These are phyloP conservation scores for Emydocephalus ijimae DNA, from an alignment of 2,113 vertebrate genomes.

Conservation along the genomic window DNA sequence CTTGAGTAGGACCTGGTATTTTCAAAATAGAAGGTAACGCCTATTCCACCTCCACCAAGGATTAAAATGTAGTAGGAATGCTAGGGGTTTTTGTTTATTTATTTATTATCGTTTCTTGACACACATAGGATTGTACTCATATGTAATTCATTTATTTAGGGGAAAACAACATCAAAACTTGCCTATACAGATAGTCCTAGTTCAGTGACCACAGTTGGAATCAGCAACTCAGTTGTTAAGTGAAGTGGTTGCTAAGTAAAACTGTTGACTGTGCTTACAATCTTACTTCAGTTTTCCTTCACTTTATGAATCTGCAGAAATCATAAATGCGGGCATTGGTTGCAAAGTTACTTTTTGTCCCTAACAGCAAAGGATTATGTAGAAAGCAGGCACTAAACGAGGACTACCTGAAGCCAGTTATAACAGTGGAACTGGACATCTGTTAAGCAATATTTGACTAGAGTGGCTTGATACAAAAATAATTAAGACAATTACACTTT, in stretches of 20 bases:
- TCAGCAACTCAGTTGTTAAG: neutral
- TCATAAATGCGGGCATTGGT: neutral
- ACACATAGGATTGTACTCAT: neutral
- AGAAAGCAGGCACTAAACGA: neutral
- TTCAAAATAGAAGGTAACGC: neutral
- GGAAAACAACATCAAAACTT: neutral
- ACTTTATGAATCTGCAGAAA: neutral
- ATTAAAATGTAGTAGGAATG: neutral
- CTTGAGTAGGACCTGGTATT: neutral
- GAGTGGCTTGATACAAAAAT: neutral
- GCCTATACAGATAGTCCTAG: neutral
- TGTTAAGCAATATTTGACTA: neutral
- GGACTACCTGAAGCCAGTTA: neutral
- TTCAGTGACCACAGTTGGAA: neutral
- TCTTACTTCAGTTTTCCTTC: neutral
- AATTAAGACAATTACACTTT: too few relatives aligned
- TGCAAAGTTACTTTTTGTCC: neutral
- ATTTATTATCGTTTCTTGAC: neutral
- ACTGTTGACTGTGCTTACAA: neutral
- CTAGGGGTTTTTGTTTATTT: neutral
- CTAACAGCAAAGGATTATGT: neutral
- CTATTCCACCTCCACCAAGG: neutral
- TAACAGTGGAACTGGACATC: neutral
- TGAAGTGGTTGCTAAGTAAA: neutral
- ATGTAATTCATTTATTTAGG: neutral